Conservation (phyloP, 30 jellyfish, hydroid and myxozoan genomes). For the Catostylus mosaicus region DNA sequence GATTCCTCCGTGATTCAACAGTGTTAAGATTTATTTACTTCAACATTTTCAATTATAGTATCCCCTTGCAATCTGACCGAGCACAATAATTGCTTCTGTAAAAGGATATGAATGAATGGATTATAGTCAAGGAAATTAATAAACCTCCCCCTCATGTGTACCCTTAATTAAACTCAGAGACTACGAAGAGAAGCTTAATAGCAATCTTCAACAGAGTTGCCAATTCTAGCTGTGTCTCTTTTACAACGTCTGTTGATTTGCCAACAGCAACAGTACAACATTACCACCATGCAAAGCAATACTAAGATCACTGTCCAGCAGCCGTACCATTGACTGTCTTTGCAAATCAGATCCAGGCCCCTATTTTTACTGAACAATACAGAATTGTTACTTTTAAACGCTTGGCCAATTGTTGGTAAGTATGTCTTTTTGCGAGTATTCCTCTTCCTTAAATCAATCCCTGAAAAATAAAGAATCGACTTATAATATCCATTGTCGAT, state of each 20-base stretch:
- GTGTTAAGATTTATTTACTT: too few species aligned
- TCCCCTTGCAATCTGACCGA: too few species aligned
- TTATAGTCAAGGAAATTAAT: too few species aligned
- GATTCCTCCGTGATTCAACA: too few species aligned
- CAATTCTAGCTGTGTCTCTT: constrained; percentile 14
- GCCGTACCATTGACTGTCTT: neutral
- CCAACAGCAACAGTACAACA: constrained; percentile 32
- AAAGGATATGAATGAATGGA: too few species aligned
- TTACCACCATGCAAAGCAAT: neutral
- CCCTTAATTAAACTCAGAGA: too few species aligned
- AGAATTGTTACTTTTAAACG: neutral
- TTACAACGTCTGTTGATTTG: constrained; percentile 32
- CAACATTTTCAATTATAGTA: too few species aligned
- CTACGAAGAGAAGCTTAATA: neutral
- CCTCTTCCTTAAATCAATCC: neutral
- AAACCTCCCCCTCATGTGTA: too few species aligned
- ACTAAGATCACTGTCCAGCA: constrained; percentile 25
- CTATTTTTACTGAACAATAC: neutral
- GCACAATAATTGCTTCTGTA: too few species aligned
- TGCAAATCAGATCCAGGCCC: constrained; percentile 1
- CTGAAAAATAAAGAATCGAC: neutral
- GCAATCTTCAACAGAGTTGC: constrained; percentile 43
- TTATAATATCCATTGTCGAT: too few species aligned
- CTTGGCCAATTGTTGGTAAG: neutral
- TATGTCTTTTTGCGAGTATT: neutral